Evolutionary conservation across 2,797 vertebrate genomes (phyloP).

Genomic region (Coccyzus lansbergi): DNA sequence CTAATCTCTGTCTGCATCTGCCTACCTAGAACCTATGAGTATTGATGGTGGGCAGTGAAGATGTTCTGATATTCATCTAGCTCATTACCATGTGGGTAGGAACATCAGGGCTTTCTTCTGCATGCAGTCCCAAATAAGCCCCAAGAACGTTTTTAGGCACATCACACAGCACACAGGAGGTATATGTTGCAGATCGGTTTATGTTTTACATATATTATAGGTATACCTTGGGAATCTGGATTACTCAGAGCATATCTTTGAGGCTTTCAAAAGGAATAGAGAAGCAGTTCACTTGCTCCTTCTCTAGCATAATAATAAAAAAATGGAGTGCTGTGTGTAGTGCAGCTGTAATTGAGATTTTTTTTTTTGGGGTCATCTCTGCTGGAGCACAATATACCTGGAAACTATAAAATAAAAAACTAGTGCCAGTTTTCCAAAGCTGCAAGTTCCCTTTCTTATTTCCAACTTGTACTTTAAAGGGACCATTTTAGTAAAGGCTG

Average conservation of each 20-base stretch:
- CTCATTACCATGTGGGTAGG: neutral
- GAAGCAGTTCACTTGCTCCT: neutral
- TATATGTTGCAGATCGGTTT: neutral
- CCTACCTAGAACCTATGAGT: neutral
- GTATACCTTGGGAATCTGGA: neutral
- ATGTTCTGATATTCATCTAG: neutral
- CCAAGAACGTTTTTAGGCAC: neutral
- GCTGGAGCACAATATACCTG: neutral
- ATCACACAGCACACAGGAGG: neutral
- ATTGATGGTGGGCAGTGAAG: neutral
- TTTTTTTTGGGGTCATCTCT: neutral
- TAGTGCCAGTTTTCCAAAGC: neutral
- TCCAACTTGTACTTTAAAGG: conserved; percentile 14
- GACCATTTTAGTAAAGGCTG: neutral
- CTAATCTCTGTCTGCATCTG: neutral
- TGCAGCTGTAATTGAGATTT: neutral
- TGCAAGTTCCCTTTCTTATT: neutral
- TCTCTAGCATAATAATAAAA: neutral
- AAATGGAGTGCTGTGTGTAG: neutral
- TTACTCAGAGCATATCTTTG: fast-evolving
- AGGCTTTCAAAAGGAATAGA: neutral
- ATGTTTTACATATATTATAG: neutral
- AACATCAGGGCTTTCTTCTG: neutral
- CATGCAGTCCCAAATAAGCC: neutral
- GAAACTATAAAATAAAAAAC: neutral